Evolutionary conservation across 1,140 invertebrate species (phyloP).

Genomic region (Megalonaias nervosa): DNA sequence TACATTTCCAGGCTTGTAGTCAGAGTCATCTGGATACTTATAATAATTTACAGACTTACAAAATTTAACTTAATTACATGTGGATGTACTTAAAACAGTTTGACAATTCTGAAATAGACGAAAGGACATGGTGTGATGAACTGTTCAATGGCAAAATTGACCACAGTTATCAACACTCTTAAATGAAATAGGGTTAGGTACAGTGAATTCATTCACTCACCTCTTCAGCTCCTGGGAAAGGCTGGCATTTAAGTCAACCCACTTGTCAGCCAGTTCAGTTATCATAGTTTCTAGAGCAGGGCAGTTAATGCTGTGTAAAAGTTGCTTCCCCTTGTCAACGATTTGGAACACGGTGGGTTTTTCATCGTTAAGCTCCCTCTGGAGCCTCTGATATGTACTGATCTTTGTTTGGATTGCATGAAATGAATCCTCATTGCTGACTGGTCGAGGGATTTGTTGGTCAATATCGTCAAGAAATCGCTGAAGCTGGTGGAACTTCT

Average conservation of each 20-base stretch:
- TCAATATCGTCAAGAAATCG: constrained; percentile 50
- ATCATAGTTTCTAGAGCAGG: constrained; percentile 57
- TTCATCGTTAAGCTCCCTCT: constrained; percentile 58
- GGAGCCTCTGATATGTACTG: constrained; percentile 53
- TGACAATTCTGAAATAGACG: no score
- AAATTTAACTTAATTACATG: no score
- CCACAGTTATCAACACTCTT: neutral
- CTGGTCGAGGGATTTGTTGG: constrained; percentile 52
- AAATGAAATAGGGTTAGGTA: neutral
- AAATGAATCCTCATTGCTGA: constrained; percentile 52
- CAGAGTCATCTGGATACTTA: no score
- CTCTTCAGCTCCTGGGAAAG: constrained; percentile 59
- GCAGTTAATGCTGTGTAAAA: constrained; percentile 62
- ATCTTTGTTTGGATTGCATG: constrained; percentile 59
- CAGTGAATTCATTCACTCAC: constrained; percentile 39
- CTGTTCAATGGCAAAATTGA: no score
- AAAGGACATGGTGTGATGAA: no score
- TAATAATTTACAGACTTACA: no score
- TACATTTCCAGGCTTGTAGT: no score
- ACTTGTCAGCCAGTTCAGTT: constrained; percentile 63
- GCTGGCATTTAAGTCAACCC: constrained; percentile 59
- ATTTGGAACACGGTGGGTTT: constrained; percentile 64
- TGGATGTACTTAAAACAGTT: no score
- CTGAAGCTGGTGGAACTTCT: constrained; percentile 47
- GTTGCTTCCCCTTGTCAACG: constrained; percentile 64